Evolutionary conservation across 2,888 invertebrate species (phyloP).

Genomic region (Timema podura): DNA sequence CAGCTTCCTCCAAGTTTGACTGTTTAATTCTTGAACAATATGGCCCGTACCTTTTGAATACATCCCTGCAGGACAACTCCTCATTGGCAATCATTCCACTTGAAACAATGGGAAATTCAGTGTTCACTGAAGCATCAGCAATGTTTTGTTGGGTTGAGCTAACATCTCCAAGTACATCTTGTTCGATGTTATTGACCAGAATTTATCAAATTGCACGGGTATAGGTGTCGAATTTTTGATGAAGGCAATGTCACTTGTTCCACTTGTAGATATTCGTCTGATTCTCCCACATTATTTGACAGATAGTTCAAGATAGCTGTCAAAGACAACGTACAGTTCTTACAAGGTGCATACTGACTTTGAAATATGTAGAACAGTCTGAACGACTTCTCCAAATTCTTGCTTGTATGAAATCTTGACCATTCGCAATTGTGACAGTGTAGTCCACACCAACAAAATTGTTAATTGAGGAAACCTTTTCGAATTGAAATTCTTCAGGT

Average conservation of each 20-base stretch:
- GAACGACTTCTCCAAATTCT: not conserved
- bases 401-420: not conserved
- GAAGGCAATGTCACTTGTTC: not conserved
- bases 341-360: not conserved
- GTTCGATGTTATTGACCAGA: not conserved
- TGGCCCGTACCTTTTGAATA: not conserved
- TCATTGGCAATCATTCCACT: not conserved
- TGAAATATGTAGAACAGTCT: not conserved
- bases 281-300: not conserved
- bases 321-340: not conserved
- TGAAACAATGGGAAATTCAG: not conserved
- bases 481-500: not conserved
- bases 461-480: not conserved
- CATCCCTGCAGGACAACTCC: not conserved
- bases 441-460: not conserved
- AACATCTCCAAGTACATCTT: not conserved
- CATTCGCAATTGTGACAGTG: not conserved
- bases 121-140: not conserved
- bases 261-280: constrained; percentile 1
- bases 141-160: not conserved
- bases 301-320: not conserved
- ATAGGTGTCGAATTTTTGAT: not conserved
- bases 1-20: constrained; percentile 7
- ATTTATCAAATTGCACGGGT: constrained; percentile 2
- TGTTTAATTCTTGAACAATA: constrained; percentile 7